These are phyloP conservation scores for Lottia scabra DNA, from an alignment of 2,888 invertebrate genomes.

Conservation along the genomic window DNA sequence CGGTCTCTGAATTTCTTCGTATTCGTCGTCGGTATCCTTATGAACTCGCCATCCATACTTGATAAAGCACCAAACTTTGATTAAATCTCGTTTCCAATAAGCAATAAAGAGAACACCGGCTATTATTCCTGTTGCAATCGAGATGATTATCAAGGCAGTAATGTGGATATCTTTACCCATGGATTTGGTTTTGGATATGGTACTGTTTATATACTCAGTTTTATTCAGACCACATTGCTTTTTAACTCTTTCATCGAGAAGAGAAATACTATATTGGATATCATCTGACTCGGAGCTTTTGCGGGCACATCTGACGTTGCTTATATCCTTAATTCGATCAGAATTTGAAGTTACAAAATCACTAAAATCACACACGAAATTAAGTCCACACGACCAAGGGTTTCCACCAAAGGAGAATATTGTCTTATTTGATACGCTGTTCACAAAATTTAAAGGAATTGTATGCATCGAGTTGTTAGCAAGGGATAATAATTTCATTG, in stretches of 20 bases:
- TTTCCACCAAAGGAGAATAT: conserved; percentile 23
- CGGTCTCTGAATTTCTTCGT: conserved; percentile 31
- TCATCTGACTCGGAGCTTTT: background rate
- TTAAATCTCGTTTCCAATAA: conserved; percentile 28
- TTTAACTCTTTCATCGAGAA: conserved; percentile 10
- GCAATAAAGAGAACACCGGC: conserved; percentile 18
- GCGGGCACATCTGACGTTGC: conserved; percentile 8
- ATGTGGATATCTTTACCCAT: background rate
- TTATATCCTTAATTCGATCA: conserved; percentile 7
- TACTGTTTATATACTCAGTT: conserved; percentile 9
- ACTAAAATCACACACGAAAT: conserved; percentile 29
- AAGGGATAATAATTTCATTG: conserved; percentile 27
- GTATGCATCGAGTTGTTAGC: conserved; percentile 26
- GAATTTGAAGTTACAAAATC: conserved; percentile 13
- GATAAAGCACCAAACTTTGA: conserved; percentile 33
- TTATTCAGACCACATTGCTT: conserved; percentile 10
- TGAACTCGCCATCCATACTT: conserved; percentile 34
- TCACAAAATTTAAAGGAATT: conserved; percentile 17
- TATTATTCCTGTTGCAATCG: conserved; percentile 16
- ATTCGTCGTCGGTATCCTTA: conserved; percentile 18
- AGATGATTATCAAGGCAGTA: conserved; percentile 19
- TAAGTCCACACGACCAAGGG: conserved; percentile 27
- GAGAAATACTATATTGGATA: background rate
- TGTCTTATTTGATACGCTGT: background rate
- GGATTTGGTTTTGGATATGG: background rate